Evolutionary conservation across 2,888 invertebrate genomes (phyloP).

Genomic region (Notodonta ziczac): DNA sequence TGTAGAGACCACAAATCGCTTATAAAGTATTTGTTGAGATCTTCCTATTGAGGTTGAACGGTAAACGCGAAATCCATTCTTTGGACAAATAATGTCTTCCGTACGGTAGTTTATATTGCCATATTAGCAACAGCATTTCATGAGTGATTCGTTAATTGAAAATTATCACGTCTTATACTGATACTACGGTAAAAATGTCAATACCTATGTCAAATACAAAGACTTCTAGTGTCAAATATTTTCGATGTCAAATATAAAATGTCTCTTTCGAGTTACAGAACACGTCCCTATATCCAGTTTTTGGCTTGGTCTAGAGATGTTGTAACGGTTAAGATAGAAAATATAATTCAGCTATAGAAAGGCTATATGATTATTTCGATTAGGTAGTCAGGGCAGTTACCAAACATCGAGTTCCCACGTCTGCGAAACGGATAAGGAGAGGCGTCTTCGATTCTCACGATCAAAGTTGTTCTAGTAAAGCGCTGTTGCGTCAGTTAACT

Average conservation of each 20-base stretch:
- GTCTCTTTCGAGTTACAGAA: too few species aligned
- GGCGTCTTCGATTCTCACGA: conserved; percentile 5
- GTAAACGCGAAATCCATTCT: conserved; percentile 5
- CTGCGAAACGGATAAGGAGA: not conserved
- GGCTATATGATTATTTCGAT: not conserved
- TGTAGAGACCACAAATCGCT: conserved; percentile 18
- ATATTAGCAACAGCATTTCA: not conserved
- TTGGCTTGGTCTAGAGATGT: too few species aligned
- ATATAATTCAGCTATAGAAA: too few species aligned
- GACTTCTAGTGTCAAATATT: too few species aligned
- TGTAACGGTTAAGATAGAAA: too few species aligned
- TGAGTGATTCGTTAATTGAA: not conserved
- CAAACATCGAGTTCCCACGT: not conserved
- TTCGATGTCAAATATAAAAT: too few species aligned
- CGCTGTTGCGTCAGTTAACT: not conserved
- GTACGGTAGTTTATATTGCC: not conserved
- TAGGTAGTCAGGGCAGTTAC: conserved; percentile 3
- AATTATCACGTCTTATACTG: not conserved
- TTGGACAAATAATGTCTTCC: not conserved
- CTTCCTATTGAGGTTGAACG: conserved; percentile 21
- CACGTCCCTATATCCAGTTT: too few species aligned
- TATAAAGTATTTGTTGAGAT: conserved; percentile 32
- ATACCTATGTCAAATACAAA: not conserved
- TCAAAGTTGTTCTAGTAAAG: not conserved
- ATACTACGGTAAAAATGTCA: not conserved